phyloP scores from a whole-genome alignment of 35 echinoderm and acorn worm genomes.

The Diadema setosum region DNA sequence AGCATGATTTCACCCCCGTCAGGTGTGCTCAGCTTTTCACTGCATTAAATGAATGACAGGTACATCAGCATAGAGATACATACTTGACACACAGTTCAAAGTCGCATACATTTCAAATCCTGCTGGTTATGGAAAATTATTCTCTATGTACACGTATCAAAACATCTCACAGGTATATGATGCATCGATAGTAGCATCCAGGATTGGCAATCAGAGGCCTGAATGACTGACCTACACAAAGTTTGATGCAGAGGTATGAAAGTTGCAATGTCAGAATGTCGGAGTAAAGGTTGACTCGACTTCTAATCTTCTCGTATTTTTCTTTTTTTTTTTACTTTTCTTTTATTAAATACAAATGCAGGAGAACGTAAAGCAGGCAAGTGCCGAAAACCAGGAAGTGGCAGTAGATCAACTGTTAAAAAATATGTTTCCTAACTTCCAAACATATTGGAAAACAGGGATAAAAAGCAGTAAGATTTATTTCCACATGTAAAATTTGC shows the following conservation, averaged over 20 bases:
- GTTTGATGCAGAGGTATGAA: too few relatives aligned
- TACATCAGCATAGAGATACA: too few relatives aligned
- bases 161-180: neutral
- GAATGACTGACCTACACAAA: neutral
- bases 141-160: neutral
- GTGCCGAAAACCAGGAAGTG: too few relatives aligned
- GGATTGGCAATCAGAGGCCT: neutral
- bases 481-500: neutral
- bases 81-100: neutral
- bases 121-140: neutral
- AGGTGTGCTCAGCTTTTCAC: constrained; percentile 43
- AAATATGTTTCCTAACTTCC: too few relatives aligned
- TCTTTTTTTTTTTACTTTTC: too few relatives aligned
- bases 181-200: neutral
- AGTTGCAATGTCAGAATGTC: too few relatives aligned
- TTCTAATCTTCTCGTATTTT: too few relatives aligned
- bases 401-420: too few relatives aligned
- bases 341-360: too few relatives aligned
- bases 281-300: too few relatives aligned
- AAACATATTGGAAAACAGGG: neutral
- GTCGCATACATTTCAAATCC: neutral
- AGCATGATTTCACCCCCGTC: constrained; percentile 86
- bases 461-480: neutral
- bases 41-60: neutral
- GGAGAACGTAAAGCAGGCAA: too few relatives aligned